Evolutionary conservation across 2,888 invertebrate genomes (phyloP), one percentile per base, ranked within the genome.

Genomic region (Trichogramma dendrolimi): DNA sequence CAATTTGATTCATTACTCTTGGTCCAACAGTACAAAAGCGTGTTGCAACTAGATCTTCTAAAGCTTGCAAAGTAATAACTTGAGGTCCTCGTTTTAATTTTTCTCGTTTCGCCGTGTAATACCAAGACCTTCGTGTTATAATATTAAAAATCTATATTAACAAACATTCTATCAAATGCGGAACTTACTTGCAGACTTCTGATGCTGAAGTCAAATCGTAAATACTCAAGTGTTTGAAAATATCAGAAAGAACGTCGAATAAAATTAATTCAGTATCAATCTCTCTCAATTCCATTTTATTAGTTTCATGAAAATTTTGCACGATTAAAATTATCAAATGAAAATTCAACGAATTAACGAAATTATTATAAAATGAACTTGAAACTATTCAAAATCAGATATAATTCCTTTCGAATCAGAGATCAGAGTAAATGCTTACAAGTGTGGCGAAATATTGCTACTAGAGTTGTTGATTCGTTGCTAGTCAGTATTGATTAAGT

Each of bases 1-100:
- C 5, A 4, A 7, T 4, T 47, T 64, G 56, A 11, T 53, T 41
- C 47, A 54, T 41, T 39, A 56, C 44, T 6, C 44, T 11, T 4
- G 54, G 54, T 40, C 7, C 14, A 6, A 54, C 6, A 5, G 58
- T 58, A 1, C 51, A 40, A 49, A 51, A 62, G 4, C 48, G 44
- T 5, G 60, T 58, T 2, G 58, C 58, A 4, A 60, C 62, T 4
- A 44, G 49, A 42, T 60, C 62, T 41, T 60, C 65, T 4, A 65
- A 4, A 2, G 62, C 65, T 58, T 65, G 62, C n/a, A 65, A 47
- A 44, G 55, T 14, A 55, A 65, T 62, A 4, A 62, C 44, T 52
- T 65, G 65, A 5, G 65, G 62, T n/a, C 65, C 65, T n/a, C 65
- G 57, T 38, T 58, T 65, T n/a, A 11, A 48, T 41, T 52, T 62